Conservation (phyloP, 64 coral and sea anemone genomes). For the Exaiptasia diaphana region DNA sequence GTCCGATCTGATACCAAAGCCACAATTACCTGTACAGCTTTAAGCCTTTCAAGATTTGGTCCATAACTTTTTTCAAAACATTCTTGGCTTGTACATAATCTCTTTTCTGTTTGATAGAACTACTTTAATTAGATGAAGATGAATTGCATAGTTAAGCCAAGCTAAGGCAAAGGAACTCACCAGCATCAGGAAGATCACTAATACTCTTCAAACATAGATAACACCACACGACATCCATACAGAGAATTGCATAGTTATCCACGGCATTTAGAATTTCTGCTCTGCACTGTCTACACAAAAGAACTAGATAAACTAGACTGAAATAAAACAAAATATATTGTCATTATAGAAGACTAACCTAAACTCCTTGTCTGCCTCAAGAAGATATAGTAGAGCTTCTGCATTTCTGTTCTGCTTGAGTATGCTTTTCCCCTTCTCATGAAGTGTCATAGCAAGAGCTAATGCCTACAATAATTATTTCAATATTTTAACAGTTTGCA, state of each 20-base stretch:
- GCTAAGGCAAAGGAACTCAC: neutral
- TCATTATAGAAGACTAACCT: constrained; percentile 33
- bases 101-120: constrained; percentile 41
- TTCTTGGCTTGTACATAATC: constrained; percentile 70
- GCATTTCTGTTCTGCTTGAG: constrained; percentile 72
- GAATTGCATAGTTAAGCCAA: neutral
- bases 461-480: constrained; percentile 74
- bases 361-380: constrained; percentile 90
- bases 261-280: constrained; percentile 83
- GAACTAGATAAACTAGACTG: too few relatives aligned
- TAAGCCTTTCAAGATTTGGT: constrained; percentile 74
- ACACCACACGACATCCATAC: constrained; percentile 91
- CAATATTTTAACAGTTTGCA: too few relatives aligned
- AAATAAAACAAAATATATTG: neutral
- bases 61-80: constrained; percentile 94
- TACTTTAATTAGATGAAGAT: neutral
- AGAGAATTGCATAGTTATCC: constrained; percentile 94
- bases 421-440: constrained; percentile 73
- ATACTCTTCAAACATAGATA: constrained; percentile 87
- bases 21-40: constrained; percentile 58
- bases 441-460: constrained; percentile 72
- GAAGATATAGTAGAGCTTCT: constrained; percentile 69
- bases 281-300: constrained; percentile 68
- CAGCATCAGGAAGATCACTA: constrained; percentile 80
- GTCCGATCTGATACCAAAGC: neutral